phyloP scores from a whole-genome alignment of 2,888 invertebrate genomes.

The Phyllotreta striolata region DNA sequence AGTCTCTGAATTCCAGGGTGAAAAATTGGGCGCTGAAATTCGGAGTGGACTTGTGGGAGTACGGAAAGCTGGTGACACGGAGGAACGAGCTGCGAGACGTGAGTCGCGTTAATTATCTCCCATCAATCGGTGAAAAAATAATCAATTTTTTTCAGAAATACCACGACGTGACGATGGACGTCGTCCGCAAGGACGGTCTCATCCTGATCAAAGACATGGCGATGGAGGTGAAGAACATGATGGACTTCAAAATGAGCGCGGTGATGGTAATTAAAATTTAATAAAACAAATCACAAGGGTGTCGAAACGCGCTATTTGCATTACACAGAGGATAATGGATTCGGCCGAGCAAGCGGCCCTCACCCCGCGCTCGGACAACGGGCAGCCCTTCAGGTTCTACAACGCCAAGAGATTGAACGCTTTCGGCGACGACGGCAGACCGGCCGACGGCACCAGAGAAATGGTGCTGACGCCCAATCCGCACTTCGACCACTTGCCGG shows the following conservation, averaged over 20 bases:
- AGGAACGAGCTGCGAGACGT: constrained; percentile 89
- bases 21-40: constrained; percentile 92
- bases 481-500: constrained; percentile 86
- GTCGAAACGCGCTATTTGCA: constrained; percentile 40
- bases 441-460: constrained; percentile 74
- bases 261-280: constrained; percentile 77
- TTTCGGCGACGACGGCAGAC: constrained; percentile 77
- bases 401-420: constrained; percentile 85
- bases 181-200: constrained; percentile 84
- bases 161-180: constrained; percentile 78
- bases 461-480: constrained; percentile 78
- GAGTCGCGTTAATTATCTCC: constrained; percentile 61
- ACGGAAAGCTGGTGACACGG: constrained; percentile 85
- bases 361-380: constrained; percentile 65
- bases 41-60: constrained; percentile 90
- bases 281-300: too few relatives aligned
- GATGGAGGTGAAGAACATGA: constrained; percentile 89
- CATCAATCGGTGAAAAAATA: neutral
- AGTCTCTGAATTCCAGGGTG: constrained; percentile 79
- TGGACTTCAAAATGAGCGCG: constrained; percentile 91
- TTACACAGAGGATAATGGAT: constrained; percentile 93
- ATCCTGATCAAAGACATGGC: constrained; percentile 87
- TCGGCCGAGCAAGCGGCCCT: constrained; percentile 88
- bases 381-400: constrained; percentile 69
- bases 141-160: constrained; percentile 77